Evolutionary conservation across 2,888 invertebrate species (phyloP).

Genomic region (Bembecia ichneumoniformis): DNA sequence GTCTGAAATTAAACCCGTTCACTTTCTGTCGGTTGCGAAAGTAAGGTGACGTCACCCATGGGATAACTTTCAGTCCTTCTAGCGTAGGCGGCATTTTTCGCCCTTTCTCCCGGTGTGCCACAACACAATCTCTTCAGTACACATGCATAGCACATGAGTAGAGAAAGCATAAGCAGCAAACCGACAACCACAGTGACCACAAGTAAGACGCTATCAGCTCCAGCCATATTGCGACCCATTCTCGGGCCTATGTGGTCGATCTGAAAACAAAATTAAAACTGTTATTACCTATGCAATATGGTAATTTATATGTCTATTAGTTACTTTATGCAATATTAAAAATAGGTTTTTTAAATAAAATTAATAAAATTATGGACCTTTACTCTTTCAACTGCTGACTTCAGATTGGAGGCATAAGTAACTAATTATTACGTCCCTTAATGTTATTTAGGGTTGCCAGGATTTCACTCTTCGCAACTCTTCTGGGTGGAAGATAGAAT

Average conservation of each 20-base stretch:
- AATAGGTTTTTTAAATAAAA: too few relatives aligned
- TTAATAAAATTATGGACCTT: too few relatives aligned
- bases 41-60: conserved; percentile 73
- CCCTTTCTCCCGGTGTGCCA: conserved; percentile 59
- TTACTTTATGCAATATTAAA: too few relatives aligned
- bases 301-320: too few relatives aligned
- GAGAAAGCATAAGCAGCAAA: conserved; percentile 71
- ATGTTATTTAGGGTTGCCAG: too few relatives aligned
- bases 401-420: too few relatives aligned
- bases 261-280: conserved; percentile 25
- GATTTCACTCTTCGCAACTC: too few relatives aligned
- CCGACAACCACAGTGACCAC: conserved; percentile 74
- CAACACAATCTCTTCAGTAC: conserved; percentile 77
- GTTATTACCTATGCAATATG: too few relatives aligned
- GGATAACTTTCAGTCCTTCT: conserved; percentile 69
- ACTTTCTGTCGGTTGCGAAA: conserved; percentile 75
- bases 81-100: conserved; percentile 46
- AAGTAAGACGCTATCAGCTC: conserved; percentile 65
- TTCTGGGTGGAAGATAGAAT: too few relatives aligned
- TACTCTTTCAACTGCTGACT: too few relatives aligned
- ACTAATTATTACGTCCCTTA: too few relatives aligned
- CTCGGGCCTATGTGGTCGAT: conserved; percentile 23
- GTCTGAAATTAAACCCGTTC: conserved; percentile 46
- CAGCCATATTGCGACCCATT: conserved; percentile 52
- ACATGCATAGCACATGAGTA: conserved; percentile 78